Conservation (phyloP, 2,797 vertebrate genomes). For the Enteromius viviparus region DNA sequence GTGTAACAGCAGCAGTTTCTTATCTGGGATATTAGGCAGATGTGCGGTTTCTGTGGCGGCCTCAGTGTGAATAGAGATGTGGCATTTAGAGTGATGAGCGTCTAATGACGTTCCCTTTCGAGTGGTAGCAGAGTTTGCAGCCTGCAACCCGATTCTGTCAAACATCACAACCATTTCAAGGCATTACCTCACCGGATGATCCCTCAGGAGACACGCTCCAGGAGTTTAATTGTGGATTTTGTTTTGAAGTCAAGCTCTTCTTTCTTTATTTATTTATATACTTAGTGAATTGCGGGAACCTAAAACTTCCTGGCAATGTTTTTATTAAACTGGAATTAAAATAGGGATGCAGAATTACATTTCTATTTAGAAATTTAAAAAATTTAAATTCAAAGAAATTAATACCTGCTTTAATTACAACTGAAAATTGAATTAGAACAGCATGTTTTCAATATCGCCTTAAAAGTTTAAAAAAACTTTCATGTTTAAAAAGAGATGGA, state of each 20-base stretch:
- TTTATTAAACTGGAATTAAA: neutral
- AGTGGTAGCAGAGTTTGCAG: neutral
- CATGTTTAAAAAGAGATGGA: too few relatives aligned
- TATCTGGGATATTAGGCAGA: slow-evolving; percentile 36
- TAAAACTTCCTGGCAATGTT: neutral
- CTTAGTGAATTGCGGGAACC: neutral
- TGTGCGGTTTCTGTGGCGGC: slow-evolving; percentile 10
- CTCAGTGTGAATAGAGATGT: slow-evolving; percentile 12
- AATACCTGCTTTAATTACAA: too few relatives aligned
- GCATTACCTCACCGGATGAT: slow-evolving; percentile 30
- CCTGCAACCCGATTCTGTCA: slow-evolving; percentile 44
- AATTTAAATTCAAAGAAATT: too few relatives aligned
- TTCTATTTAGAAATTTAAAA: too few relatives aligned
- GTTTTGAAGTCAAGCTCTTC: neutral
- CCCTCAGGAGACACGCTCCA: neutral
- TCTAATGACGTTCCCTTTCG: slow-evolving; percentile 33
- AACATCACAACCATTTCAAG: slow-evolving; percentile 42
- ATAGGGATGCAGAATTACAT: neutral
- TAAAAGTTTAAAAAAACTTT: too few relatives aligned
- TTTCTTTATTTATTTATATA: neutral
- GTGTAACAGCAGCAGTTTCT: slow-evolving; percentile 26
- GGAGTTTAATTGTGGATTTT: slow-evolving; percentile 33
- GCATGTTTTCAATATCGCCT: too few relatives aligned
- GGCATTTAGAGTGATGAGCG: slow-evolving; percentile 20
- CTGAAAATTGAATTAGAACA: too few relatives aligned